These are phyloP conservation scores for Drosophila sproati DNA, from an alignment of 1,140 invertebrate species.

Conservation along the genomic window DNA sequence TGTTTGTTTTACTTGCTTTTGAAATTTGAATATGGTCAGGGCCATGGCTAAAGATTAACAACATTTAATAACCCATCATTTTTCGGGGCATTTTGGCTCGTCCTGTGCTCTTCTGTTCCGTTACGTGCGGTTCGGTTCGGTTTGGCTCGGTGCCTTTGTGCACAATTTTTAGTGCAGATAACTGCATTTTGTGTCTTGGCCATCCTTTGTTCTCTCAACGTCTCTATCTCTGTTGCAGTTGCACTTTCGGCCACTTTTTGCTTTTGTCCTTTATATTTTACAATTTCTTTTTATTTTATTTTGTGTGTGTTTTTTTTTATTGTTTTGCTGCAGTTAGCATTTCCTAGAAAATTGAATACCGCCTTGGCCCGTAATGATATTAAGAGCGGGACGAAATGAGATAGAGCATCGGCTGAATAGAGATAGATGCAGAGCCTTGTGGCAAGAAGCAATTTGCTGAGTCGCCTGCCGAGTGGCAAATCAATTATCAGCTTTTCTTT, in stretches of 20 bases:
- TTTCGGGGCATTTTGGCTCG: conserved; percentile 52
- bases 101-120: conserved; percentile 13
- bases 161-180: conserved; percentile 64
- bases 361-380: conserved; percentile 32
- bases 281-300: conserved; percentile 55
- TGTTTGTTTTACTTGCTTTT: conserved; percentile 31
- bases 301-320: conserved; percentile 63
- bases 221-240: conserved; percentile 1
- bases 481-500: conserved; percentile 48
- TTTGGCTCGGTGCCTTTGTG: conserved; percentile 34
- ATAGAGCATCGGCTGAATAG: neutral
- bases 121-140: conserved; percentile 3
- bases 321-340: conserved; percentile 48
- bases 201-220: conserved; percentile 24
- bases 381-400: conserved; percentile 8
- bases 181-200: conserved; percentile 69
- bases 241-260: conserved; percentile 69
- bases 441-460: conserved; percentile 25
- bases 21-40: conserved; percentile 71
- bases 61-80: conserved; percentile 82
- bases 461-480: conserved; percentile 43
- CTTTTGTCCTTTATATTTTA: conserved; percentile 68
- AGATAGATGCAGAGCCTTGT: neutral
- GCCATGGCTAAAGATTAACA: conserved; percentile 67
- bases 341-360: conserved; percentile 54